phyloP scores from a whole-genome alignment of 1,140 invertebrate genomes.

The Eubasilissa regina region DNA sequence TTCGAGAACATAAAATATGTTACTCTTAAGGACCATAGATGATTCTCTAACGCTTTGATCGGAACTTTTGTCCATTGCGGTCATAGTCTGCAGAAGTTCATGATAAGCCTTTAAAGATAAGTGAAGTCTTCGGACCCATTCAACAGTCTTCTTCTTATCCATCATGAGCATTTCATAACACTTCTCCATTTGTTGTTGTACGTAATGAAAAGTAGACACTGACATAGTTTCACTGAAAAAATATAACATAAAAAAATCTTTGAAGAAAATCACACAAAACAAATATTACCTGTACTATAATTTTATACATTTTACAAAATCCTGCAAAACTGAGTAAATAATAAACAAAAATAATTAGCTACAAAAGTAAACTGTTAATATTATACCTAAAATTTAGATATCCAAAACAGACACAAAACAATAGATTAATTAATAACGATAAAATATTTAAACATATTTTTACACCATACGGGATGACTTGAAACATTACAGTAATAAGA shows the following conservation, averaged over 20 bases:
- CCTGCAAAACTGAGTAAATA: no score
- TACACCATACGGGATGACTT: no score
- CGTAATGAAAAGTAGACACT: constrained; percentile 92
- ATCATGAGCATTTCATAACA: constrained; percentile 90
- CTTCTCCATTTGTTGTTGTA: constrained; percentile 92
- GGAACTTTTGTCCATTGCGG: constrained; percentile 83
- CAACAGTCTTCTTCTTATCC: constrained; percentile 88
- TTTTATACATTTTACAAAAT: no score
- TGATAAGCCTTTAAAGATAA: constrained; percentile 79
- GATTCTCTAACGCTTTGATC: constrained; percentile 82
- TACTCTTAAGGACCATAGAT: constrained; percentile 89
- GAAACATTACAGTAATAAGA: no score
- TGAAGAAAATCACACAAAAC: no score
- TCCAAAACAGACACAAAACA: no score
- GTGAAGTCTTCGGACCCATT: constrained; percentile 91
- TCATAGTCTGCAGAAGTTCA: constrained; percentile 83
- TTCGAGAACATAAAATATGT: constrained; percentile 95
- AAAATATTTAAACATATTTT: no score
- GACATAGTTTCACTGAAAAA: constrained; percentile 88
- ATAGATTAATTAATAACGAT: no score
- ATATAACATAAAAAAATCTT: constrained; percentile 12
- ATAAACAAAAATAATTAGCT: no score
- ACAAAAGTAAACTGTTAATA: no score
- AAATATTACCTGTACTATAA: no score
- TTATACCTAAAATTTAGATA: no score